Conservation (phyloP, 2,888 invertebrate species). For the Choristoneura rosaceana region DNA sequence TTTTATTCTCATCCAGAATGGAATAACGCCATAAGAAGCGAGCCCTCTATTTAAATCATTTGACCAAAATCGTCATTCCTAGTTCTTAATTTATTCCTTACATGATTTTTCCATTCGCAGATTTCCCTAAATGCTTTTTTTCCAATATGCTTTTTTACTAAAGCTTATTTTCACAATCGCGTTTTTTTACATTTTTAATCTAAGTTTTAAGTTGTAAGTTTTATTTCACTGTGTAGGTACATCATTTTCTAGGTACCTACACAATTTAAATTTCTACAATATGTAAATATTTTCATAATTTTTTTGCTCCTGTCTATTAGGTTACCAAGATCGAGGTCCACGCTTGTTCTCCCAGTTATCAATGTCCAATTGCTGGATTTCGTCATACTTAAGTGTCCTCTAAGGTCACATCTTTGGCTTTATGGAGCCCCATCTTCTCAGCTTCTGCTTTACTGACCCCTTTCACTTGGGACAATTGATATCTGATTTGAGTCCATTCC, state of each 20-base stretch:
- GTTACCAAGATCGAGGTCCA: constrained; percentile 95
- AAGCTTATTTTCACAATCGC: too few relatives aligned
- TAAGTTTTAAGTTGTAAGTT: background rate
- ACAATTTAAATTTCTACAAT: background rate
- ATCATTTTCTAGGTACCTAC: background rate
- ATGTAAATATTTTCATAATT: constrained; percentile 40
- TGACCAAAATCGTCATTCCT: too few relatives aligned
- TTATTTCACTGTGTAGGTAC: background rate
- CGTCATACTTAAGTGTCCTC: constrained; percentile 91
- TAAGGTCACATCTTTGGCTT: constrained; percentile 88
- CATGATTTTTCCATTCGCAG: too few relatives aligned
- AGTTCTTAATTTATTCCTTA: too few relatives aligned
- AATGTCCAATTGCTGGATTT: constrained; percentile 89
- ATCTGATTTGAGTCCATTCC: constrained; percentile 90
- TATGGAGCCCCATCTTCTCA: constrained; percentile 88
- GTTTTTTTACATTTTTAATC: too few relatives aligned
- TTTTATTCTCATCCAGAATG: background rate
- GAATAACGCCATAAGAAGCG: background rate
- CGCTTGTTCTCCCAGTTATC: constrained; percentile 94
- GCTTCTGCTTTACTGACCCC: constrained; percentile 87
- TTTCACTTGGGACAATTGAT: constrained; percentile 86
- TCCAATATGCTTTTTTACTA: too few relatives aligned
- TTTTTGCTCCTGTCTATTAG: constrained; percentile 58
- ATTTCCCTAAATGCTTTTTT: too few relatives aligned
- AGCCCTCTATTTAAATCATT: too few relatives aligned